Conservation (phyloP, 2,797 vertebrate species). For the Anableps anableps region DNA sequence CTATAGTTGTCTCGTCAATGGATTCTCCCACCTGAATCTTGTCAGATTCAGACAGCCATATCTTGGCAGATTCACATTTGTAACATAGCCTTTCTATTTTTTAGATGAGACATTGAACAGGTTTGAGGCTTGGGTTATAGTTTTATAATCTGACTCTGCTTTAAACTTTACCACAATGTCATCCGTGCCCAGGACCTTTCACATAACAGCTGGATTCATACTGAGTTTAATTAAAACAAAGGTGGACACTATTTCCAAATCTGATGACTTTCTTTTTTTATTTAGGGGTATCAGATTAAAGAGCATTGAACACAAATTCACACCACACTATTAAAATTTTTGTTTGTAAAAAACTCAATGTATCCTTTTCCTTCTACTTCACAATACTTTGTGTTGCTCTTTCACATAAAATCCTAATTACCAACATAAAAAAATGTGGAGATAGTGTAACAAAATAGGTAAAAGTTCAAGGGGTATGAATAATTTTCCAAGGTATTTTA, state of each 20-base stretch:
- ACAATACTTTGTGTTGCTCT: neutral
- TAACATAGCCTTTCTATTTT: neutral
- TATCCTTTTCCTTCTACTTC: neutral
- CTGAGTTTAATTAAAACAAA: neutral
- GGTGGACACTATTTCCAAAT: neutral
- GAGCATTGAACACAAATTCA: neutral
- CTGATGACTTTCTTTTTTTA: neutral
- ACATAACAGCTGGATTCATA: neutral
- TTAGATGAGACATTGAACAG: neutral
- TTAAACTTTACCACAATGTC: neutral
- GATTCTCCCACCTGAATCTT: neutral
- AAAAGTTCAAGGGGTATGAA: neutral
- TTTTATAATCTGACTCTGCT: neutral
- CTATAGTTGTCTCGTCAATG: neutral
- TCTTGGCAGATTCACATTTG: neutral
- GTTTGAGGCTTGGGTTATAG: neutral
- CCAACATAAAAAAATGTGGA: neutral
- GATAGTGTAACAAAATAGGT: neutral
- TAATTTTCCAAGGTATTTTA: neutral
- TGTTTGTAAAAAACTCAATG: neutral
- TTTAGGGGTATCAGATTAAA: neutral
- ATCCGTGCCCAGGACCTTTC: neutral
- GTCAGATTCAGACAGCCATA: neutral
- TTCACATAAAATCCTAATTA: neutral
- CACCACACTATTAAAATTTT: neutral